Base-by-base conservation (phyloP, 2,888 invertebrate species). In the Asteroscopus sphinx region DNA sequence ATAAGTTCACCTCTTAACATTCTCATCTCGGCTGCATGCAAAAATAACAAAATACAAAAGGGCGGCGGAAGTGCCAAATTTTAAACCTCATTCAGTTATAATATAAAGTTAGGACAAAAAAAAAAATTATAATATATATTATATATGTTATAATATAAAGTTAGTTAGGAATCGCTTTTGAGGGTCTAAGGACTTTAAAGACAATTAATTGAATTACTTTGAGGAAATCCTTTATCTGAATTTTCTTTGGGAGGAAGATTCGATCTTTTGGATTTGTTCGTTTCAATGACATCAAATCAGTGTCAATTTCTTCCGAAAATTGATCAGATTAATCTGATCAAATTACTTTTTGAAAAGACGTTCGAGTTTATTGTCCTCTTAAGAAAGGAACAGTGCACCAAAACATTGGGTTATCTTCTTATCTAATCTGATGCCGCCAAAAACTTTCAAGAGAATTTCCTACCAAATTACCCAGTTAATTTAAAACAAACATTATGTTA, bases 191-290 rank as follows among this genome's bases (percentile, higher is more conserved):
- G 6, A 39, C 28, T 44, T 48, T 15, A 11, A 39, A 42, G 12
- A 48, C 9, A 26, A 41, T 36, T 36, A 44, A 60, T 60, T 48
- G 11, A 44, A 47, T 44, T 61, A 35, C 12, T 68, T 46, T 37
- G 32, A 39, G 42, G 42, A 37, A 47, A 48, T 60, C 25, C 37
- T 15, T n/a, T 30, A 6, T n/a, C 11, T 11, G n/a, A 42, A 16
- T 16, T 9, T 30, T 42, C 28, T 28, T 15, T 28, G 1, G 11
- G 3, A n/a, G 33, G 39, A 25, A 58, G 26, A 37, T n/a, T n/a
- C n/a, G n/a, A n/a, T 37, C 26, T 30, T 21, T 41, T 5, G 28
- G 28, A 37, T 44, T 39, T 13, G 8, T 60, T 15, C 8, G 16
- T 16, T 59, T 47, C 28, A 47, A 15, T 6, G 25, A 33, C 47